Evolutionary conservation across 2,888 invertebrate species (phyloP), one percentile per base, ranked within the genome.

Genomic region (Stenichneumon culpator): DNA sequence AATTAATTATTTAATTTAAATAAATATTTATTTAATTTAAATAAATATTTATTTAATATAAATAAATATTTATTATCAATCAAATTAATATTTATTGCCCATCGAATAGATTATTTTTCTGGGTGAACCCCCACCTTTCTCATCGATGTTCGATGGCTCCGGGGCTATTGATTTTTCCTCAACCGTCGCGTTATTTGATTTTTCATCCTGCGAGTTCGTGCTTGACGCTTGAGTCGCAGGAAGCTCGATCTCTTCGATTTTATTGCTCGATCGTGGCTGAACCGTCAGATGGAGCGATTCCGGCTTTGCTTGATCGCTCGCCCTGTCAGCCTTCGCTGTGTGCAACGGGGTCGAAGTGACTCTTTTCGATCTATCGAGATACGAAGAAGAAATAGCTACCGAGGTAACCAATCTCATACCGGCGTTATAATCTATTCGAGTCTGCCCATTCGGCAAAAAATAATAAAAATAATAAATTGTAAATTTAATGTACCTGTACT

Each of bases 311-410:
- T 77, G 70, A 39, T 77, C 52, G 19, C 22, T 50, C 32, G 28
- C 14, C 52, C 32, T 28, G 16, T 83, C 72, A 11, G 32, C 44
- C 44, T 69, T 83, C 39, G 72, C 28, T 47, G 77, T 77, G 39
- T 44, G n/a, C 44, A 68, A 80, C 5, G 80, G 67, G 39, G 82
- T 82, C 44, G 78, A 80, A 50, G 84, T 74, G 28, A 78, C 67
- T 63, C 50, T 82, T 57, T 74, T 86, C 50, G 77, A 65, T 82
- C 87, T 87, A 57, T 47, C 25, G 14, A 68, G 57, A 77, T 50
- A 77, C 67, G 9, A 50, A 77, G 28, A 36, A 70, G 19, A 44
- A 47, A 68, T 47, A 22, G 16, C 39, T 5, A 36, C 36, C 9
- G 65, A 65, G 19, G 32, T 39, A 39, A 32, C 36, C 19, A 11